Evolutionary conservation across 2,113 vertebrate species (phyloP), one percentile per base, ranked within the genome.

Genomic region (Parotia lawesii): DNA sequence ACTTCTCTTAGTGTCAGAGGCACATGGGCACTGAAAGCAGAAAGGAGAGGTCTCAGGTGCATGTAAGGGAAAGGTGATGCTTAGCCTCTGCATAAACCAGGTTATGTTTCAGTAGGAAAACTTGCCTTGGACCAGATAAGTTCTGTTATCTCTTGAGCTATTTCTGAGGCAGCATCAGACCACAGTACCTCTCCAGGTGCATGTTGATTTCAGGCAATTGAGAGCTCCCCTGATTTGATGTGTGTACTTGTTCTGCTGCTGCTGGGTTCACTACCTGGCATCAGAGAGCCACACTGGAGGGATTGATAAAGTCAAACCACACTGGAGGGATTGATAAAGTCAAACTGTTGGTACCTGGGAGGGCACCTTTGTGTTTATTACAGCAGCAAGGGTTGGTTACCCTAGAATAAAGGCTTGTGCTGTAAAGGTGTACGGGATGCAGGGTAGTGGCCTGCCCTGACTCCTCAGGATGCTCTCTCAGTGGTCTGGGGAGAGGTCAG

Each of bases 21-120:
- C 82, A 67, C 81, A 60, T 4, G 5, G 72, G 31, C 69, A 40
- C 51, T 62, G 64, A 56, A 88, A 60, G 82, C 67, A 86, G 75
- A 91, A 89, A 5, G 5, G 65, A 71, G 77, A 93, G 31, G 57
- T 93, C 81, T 95, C 82, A 64, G 71, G 35, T 93, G 51, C 5
- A 1, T 83, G 31, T 62, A 66, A 76, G 40, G 61, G 91, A 84
- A 96, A 91, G 67, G 66, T 56, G 85, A 83, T 93, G 71, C 94
- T 85, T 83, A 71, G 85, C 56, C 48, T 80, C 56, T 80, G 71
- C 56, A 20, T 64, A 71, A 74, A 48, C 15, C 57, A 67, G 94
- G 20, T 95, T 87, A 8, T 70, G 23, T 97, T 97, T 95, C 94
- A 95, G 60, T 50, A 64, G 69, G 85, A 94, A 91, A 94, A 73